Evolutionary conservation across 2,797 vertebrate species (phyloP).

Genomic region (Enteromius unitaeniatus): DNA sequence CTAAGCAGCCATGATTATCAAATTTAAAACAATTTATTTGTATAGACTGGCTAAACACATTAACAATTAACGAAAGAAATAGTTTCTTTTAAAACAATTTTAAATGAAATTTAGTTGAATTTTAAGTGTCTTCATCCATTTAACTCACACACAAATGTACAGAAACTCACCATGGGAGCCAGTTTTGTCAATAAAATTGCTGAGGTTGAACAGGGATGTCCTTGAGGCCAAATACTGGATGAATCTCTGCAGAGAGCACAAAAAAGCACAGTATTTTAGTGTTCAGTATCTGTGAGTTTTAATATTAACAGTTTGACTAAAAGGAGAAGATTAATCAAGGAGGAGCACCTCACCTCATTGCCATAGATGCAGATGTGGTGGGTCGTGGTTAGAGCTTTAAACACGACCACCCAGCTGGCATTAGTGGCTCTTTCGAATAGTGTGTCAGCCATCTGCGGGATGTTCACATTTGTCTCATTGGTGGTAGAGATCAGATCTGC

Average conservation of each 20-base stretch:
- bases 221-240: constrained; percentile 99
- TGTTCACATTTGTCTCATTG: constrained; percentile 99
- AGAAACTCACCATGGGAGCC: constrained; percentile 91
- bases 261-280: neutral
- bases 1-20: neutral
- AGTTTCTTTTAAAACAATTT: neutral
- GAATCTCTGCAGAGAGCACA: constrained; percentile 87
- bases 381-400: constrained; percentile 96
- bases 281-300: neutral
- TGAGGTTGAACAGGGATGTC: constrained; percentile 98
- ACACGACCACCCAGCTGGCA: constrained; percentile 99
- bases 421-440: constrained; percentile 97
- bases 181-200: constrained; percentile 99
- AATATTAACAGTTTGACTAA: neutral
- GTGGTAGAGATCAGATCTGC: constrained; percentile 97
- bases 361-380: constrained; percentile 98
- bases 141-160: constrained; percentile 1
- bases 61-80: neutral
- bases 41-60: neutral
- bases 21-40: neutral
- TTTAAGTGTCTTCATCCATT: constrained; percentile 5
- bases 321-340: neutral
- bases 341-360: constrained; percentile 86
- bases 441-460: constrained; percentile 98
- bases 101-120: neutral